phyloP scores from a whole-genome alignment of 1,140 invertebrate species.

The Sycobia sp. region DNA sequence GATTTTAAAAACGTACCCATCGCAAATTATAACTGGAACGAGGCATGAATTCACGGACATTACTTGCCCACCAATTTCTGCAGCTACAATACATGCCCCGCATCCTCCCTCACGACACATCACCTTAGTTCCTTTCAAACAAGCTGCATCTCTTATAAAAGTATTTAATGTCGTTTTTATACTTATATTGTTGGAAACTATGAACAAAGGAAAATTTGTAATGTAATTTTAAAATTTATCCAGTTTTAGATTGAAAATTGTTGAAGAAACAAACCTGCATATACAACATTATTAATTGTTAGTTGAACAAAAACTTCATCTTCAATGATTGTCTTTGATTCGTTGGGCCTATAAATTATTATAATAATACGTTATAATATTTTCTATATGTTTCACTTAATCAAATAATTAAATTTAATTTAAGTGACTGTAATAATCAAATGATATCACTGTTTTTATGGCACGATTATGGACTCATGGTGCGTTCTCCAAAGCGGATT shows the following conservation, averaged over 20 bases:
- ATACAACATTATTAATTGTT: slow-evolving; percentile 19
- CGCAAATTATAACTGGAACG: slow-evolving; percentile 53
- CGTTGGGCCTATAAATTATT: background rate
- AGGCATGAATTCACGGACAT: slow-evolving; percentile 74
- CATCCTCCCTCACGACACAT: slow-evolving; percentile 86
- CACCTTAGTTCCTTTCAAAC: slow-evolving; percentile 77
- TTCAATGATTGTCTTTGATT: background rate
- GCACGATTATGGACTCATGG: background rate
- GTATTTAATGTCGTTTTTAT: slow-evolving; percentile 70
- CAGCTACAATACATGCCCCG: slow-evolving; percentile 77
- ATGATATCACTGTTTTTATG: background rate
- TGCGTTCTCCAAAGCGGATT: background rate
- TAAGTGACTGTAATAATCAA: background rate
- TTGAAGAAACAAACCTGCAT: background rate
- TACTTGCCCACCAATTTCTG: slow-evolving; percentile 61
- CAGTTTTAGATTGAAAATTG: background rate
- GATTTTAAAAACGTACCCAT: slow-evolving; percentile 57
- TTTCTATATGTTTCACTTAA: background rate
- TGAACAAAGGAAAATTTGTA: background rate
- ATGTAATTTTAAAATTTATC: background rate
- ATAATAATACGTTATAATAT: background rate
- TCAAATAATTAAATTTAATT: background rate
- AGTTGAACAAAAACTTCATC: background rate
- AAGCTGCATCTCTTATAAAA: slow-evolving; percentile 70
- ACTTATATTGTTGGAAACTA: slow-evolving; percentile 55